Conservation (phyloP, 2,888 invertebrate genomes). For the Agriopis aurantiaria region DNA sequence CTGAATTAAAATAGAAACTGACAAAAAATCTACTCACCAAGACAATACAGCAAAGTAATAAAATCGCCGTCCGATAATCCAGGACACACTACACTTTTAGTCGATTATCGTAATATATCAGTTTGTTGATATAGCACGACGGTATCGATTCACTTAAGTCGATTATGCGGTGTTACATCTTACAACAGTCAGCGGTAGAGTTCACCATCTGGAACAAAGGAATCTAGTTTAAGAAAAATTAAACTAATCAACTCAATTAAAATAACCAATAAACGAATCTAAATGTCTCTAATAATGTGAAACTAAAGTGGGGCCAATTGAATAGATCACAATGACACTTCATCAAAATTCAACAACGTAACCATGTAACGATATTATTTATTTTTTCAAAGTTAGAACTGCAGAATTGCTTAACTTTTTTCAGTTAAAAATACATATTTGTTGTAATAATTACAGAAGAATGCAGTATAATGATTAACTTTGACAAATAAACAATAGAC, state of each 20-base stretch:
- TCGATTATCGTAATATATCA: constrained; percentile 51
- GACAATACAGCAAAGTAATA: constrained; percentile 60
- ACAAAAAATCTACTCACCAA: constrained; percentile 64
- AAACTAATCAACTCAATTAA: neutral
- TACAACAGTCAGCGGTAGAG: constrained; percentile 56
- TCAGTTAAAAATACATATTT: too few relatives aligned
- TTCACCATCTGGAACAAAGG: constrained; percentile 66
- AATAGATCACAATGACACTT: too few relatives aligned
- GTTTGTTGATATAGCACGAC: constrained; percentile 39
- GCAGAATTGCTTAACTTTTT: too few relatives aligned
- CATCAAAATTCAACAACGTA: too few relatives aligned
- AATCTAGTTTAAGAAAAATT: neutral
- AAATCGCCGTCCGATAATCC: constrained; percentile 57
- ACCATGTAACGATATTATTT: too few relatives aligned
- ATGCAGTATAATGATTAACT: too few relatives aligned
- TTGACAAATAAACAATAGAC: too few relatives aligned
- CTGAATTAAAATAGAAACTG: neutral
- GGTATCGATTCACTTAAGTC: constrained; percentile 38
- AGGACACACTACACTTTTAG: constrained; percentile 62
- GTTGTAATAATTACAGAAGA: too few relatives aligned
- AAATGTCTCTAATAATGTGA: too few relatives aligned
- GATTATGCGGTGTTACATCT: constrained; percentile 48
- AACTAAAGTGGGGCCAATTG: too few relatives aligned
- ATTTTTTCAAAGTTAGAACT: too few relatives aligned
- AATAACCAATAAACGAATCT: neutral